Base-by-base conservation (phyloP, 2,888 invertebrate species). In the Temnothorax unifasciatus region DNA sequence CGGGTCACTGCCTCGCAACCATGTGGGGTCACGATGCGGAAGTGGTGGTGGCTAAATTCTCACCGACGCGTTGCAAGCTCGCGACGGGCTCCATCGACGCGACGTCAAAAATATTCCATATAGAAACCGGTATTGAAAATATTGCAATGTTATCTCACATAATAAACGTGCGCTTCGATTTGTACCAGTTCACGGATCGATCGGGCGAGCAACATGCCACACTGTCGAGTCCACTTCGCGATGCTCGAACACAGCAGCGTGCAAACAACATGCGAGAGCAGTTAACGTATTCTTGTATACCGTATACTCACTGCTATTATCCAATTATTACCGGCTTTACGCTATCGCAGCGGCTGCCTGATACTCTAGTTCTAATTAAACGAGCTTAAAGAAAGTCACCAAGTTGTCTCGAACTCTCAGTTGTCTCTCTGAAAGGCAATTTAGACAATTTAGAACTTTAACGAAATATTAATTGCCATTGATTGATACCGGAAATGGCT, bases 11-110 rank as follows among this genome's bases (percentile, higher is more conserved):
- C 90, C 95, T 97, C 79, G 96, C 96, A 64, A 97, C 97, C 0
- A 95, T 98, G 74, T 96, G 96, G 95, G 98, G 98, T 0, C 98
- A 98, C 93, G 95, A 96, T 0, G 97, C 97, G 0, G 98, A 98
- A 95, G 96, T 97, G 79, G 97, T 97, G 59, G 96, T 96, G 0
- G 96, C 96, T 0, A 96, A 96, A 94, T 97, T 98, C 95, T 96
- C 96, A 91, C 96, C 96, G 0, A 96, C 96, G 87, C 96, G 96
- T n/a, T 96, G 96, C 77, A 95, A 96, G 79, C 95, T 97, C 0
- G 97, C 97, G 6, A 97, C 98, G 0, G 97, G 97, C 0, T 97
- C 97, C 25, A 97, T 98, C 96, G 98, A 98, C 92, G 95, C 96
- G 64, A 97, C 97, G 0, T 97, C 97, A 8, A 97, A 97, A 91